Base-by-base conservation (phyloP, 2,888 invertebrate genomes). In the Hirtodrosophila trivittata region DNA sequence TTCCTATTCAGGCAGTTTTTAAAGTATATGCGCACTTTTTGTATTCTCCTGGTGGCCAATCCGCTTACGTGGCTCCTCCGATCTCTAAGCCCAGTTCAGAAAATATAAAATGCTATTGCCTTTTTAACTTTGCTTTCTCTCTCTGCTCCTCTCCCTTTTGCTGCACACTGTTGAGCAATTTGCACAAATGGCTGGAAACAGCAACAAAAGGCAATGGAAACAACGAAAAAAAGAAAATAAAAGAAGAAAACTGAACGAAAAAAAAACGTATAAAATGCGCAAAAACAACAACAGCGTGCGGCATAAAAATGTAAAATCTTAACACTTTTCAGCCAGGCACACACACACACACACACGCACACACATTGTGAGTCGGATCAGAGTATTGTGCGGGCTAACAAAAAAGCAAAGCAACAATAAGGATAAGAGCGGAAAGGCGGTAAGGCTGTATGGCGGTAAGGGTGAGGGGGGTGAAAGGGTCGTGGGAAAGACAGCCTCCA, bases 261-360 rank as follows among this genome's bases (percentile, higher is more conserved):
- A n/a, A 33, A 38, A 10, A n/a, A n/a, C n/a, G n/a, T 52, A 46
- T 45, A 51, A 81, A 65, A 65, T 55, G 67, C 64, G 64, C 50
- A 69, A 52, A 49, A 59, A 41, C 41, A 46, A 49, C 46, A 56
- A 42, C 47, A 52, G 47, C 28, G 58, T 51, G 39, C 37, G 76
- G 83, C 76, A 78, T 67, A 70, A 63, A 78, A 80, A 80, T 71
- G 68, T 76, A 74, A 83, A 78, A 80, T 78, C 78, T 80, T 80
- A 80, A 78, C 78, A 83, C 81, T 83, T 83, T 83, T 74, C 66
- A 59, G 51, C 21, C 56, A 16, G 37, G 30, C 41, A 54, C 51
- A 35, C 54, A 55, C 37, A 45, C 37, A 56, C 10, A 39, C 30
- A 21, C 30, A 45, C 13, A 32, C 33, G 13, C 12, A 38, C 21